These are phyloP conservation scores for Enteromius anoplus DNA, from an alignment of 2,797 vertebrate genomes.

Conservation along the genomic window DNA sequence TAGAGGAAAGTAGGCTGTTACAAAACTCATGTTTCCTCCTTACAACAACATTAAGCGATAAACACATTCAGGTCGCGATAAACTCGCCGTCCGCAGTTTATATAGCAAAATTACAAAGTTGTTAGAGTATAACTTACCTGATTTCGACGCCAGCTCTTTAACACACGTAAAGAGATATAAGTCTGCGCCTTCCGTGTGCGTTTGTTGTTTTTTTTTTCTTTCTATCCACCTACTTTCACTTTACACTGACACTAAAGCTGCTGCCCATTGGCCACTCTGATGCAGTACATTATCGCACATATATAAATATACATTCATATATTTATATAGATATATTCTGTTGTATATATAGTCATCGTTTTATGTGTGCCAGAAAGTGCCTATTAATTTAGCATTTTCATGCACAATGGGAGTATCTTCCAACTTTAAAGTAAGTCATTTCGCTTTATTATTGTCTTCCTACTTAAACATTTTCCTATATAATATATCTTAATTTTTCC, in stretches of 20 bases:
- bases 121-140: constrained; percentile 31
- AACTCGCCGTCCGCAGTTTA: not conserved
- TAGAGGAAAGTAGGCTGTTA: constrained; percentile 8
- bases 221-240: constrained; percentile 56
- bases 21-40: constrained; percentile 16
- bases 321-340: too few species aligned
- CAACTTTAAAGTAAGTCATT: not conserved
- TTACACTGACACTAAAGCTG: constrained; percentile 20
- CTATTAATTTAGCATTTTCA: not conserved
- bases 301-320: too few species aligned
- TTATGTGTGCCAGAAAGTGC: not conserved
- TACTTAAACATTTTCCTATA: not conserved
- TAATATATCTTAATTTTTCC: too few species aligned
- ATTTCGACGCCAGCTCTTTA: constrained; percentile 52
- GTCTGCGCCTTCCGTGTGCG: constrained; percentile 49
- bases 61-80: constrained; percentile 1
- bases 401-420: not conserved
- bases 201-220: constrained; percentile 20
- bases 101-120: not conserved
- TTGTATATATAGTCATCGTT: not conserved
- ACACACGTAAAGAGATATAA: constrained; percentile 45
- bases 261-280: constrained; percentile 8
- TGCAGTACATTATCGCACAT: not conserved
- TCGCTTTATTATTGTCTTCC: not conserved
- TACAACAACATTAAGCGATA: not conserved